Evolutionary conservation across 2,888 invertebrate genomes (phyloP).

Genomic region (Podabrus alpinus): DNA sequence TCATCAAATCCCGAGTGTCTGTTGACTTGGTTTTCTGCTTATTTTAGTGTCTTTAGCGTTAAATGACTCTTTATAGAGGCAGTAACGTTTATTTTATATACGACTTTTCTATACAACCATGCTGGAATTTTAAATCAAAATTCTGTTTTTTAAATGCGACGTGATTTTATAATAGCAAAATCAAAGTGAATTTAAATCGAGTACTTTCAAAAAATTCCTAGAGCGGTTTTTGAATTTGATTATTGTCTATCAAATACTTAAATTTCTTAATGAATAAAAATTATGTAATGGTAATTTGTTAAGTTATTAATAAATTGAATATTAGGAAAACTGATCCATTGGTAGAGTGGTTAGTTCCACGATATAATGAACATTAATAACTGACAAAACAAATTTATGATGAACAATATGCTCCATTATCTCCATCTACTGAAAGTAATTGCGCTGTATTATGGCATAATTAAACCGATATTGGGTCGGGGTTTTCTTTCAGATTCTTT

Average conservation of each 20-base stretch:
- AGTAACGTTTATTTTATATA: neutral
- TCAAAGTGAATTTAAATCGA: neutral
- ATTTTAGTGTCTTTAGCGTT: conserved; percentile 25
- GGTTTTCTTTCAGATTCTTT: conserved; percentile 45
- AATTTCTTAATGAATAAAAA: neutral
- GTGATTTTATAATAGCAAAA: neutral
- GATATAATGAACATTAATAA: conserved; percentile 14
- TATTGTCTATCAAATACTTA: neutral
- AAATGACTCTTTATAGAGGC: conserved; percentile 18
- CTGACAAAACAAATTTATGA: conserved; percentile 14
- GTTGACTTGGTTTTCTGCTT: conserved; percentile 23
- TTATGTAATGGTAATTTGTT: neutral
- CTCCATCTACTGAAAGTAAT: conserved; percentile 35
- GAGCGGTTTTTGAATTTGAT: neutral
- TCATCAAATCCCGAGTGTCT: conserved; percentile 24
- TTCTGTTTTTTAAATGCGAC: neutral
- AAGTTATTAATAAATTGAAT: conserved; percentile 13
- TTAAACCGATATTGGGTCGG: conserved; percentile 41
- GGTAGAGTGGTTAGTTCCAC: conserved; percentile 5
- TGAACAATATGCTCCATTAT: conserved; percentile 13
- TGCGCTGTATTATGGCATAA: conserved; percentile 44
- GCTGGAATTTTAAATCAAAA: neutral
- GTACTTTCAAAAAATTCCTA: neutral
- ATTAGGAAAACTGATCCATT: conserved; percentile 1
- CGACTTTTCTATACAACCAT: neutral